Base-by-base conservation (phyloP, 2,113 vertebrate species). In the Junco hyemalis region DNA sequence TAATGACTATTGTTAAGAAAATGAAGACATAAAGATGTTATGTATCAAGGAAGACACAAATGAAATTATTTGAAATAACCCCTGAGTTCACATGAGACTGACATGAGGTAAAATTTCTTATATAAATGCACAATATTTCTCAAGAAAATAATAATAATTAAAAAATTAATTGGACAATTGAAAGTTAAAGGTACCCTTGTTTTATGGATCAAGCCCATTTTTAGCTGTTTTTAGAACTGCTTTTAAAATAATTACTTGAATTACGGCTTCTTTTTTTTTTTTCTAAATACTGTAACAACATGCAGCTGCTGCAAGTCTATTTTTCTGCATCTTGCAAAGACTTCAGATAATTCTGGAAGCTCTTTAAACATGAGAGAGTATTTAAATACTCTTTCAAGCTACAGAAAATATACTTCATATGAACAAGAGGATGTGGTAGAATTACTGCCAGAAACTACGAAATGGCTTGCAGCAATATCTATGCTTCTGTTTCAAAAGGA, bases 311-410 rank as follows among this genome's bases (percentile, higher is more conserved):
- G 38, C 42, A 88, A 51, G 40, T 31, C 16, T 66, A 9, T 69
- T 61, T 70, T 83, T 88, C 63, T 74, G n/a, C 18, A 54, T 65
- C 51, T 76, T 91, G 33, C 20, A 84, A 91, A 95, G 95, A 60
- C 33, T 72, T 65, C 3, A 42, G 61, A 33, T 35, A 86, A 59
- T 70, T 90, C 80, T 92, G 42, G 47, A 73, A 80, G 64, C 26
- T 69, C 40, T 96, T 95, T 92, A 89, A 86, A 85, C 42, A 78
- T 87, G 24, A 81, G 44, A 95, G n/a, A 63, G 14, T 72, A 66
- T 64, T 88, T 79, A 81, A 95, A 86, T 57, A 70, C 17, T n/a
- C 16, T 81, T 57, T 50, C 71, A 31, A 93, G 53, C 53, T 76
- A 82, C 53, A 86, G 84, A 93, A 95, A 91, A 79, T 68, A 74